Evolutionary conservation across 2,888 invertebrate species (phyloP).

Genomic region (Cantharis flavilabris): DNA sequence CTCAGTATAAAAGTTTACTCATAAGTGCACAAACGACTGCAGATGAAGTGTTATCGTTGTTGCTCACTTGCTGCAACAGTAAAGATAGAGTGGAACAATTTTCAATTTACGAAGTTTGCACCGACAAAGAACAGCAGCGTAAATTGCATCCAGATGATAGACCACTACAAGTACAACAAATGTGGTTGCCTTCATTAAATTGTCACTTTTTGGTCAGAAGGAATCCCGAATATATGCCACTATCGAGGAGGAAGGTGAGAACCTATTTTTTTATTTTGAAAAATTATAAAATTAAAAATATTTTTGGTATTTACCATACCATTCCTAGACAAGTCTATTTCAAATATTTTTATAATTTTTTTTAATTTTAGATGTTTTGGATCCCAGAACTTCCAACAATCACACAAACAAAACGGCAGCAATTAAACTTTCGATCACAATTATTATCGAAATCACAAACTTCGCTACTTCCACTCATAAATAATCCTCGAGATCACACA

Average conservation of each 20-base stretch:
- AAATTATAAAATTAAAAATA: too few relatives aligned
- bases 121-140: slow-evolving; percentile 82
- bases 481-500: slow-evolving; percentile 41
- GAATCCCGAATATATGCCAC: slow-evolving; percentile 76
- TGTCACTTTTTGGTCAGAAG: slow-evolving; percentile 83
- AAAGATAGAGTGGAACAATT: slow-evolving; percentile 84
- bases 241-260: slow-evolving; percentile 57
- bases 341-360: too few relatives aligned
- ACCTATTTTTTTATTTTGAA: too few relatives aligned
- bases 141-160: slow-evolving; percentile 87
- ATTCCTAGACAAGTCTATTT: too few relatives aligned
- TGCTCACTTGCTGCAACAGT: slow-evolving; percentile 84
- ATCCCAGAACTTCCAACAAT: slow-evolving; percentile 58
- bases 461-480: slow-evolving; percentile 46
- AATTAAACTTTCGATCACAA: slow-evolving; percentile 45
- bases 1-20: slow-evolving; percentile 89
- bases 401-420: slow-evolving; percentile 54
- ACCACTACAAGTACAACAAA: slow-evolving; percentile 79
- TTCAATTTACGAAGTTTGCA: slow-evolving; percentile 81
- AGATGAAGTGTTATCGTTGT: slow-evolving; percentile 82
- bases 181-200: slow-evolving; percentile 67
- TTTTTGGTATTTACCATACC: too few relatives aligned
- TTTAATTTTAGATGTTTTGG: slow-evolving; percentile 61
- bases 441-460: slow-evolving; percentile 53
- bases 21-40: slow-evolving; percentile 89